Conservation (phyloP, 2,888 invertebrate species). For the Aromia moschata region DNA sequence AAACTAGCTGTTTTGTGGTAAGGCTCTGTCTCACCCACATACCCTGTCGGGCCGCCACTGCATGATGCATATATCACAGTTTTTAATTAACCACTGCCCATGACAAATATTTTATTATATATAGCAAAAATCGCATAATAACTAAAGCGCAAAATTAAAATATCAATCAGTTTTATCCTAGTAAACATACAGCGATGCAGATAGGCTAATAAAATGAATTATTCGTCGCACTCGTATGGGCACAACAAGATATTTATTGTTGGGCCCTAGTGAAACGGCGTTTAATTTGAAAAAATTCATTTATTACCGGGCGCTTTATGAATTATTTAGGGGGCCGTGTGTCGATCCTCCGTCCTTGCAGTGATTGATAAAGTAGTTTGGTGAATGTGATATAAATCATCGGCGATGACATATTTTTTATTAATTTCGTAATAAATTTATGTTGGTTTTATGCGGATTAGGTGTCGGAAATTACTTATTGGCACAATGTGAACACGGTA, state of each 20-base stretch:
- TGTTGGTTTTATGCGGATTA: constrained; percentile 15
- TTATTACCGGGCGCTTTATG: constrained; percentile 21
- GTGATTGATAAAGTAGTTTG: constrained; percentile 26
- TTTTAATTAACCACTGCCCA: not conserved
- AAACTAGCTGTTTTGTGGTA: too few species aligned
- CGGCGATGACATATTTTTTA: constrained; percentile 13
- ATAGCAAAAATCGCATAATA: not conserved
- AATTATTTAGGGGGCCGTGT: constrained; percentile 21
- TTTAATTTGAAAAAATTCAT: constrained; percentile 24
- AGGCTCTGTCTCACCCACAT: too few species aligned
- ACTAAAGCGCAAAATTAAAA: not conserved
- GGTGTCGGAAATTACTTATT: constrained; percentile 10
- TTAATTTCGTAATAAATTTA: constrained; percentile 23
- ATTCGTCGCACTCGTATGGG: constrained; percentile 21
- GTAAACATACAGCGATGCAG: not conserved
- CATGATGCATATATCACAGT: not conserved
- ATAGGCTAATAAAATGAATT: constrained; percentile 26
- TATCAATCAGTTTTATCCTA: not conserved
- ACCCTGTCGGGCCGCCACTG: too few species aligned
- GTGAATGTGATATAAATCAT: constrained; percentile 17
- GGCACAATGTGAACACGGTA: constrained; percentile 1
- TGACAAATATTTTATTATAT: not conserved
- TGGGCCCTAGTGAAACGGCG: constrained; percentile 12
- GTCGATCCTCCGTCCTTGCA: constrained; percentile 16
- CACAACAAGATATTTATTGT: constrained; percentile 22